Conservation (phyloP, 2,113 vertebrate genomes). For the Daboia siamensis region DNA sequence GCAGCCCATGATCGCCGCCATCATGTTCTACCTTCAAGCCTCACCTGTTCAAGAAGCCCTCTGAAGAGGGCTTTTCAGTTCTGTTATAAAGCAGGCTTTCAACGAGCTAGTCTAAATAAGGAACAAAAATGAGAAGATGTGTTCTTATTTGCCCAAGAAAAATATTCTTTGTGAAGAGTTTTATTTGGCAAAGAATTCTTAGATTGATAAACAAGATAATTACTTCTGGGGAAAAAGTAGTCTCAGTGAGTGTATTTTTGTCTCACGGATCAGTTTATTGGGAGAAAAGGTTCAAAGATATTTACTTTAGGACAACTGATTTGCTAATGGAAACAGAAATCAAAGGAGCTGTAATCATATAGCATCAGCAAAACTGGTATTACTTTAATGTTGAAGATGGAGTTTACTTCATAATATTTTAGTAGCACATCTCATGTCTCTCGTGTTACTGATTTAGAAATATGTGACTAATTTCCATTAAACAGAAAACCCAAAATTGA, state of each 20-base stretch:
- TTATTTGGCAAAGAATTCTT: background rate
- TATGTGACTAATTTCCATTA: background rate
- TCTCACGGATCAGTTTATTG: slow-evolving; percentile 7
- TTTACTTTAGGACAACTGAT: slow-evolving; percentile 21
- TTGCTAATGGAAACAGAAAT: slow-evolving; percentile 31
- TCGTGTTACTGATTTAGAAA: background rate
- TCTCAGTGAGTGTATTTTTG: slow-evolving; percentile 1
- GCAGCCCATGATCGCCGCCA: no score
- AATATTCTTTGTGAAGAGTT: background rate
- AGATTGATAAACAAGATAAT: slow-evolving; percentile 23
- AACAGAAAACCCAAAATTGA: background rate
- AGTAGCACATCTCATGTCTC: background rate
- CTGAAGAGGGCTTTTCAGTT: background rate
- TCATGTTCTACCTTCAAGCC: background rate
- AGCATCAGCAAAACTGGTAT: slow-evolving; percentile 6
- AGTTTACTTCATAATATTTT: background rate
- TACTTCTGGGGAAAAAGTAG: slow-evolving; percentile 13
- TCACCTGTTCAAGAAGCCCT: background rate
- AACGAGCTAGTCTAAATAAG: background rate
- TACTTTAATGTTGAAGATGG: slow-evolving; percentile 25
- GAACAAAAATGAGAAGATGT: background rate
- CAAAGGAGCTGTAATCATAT: slow-evolving; percentile 17
- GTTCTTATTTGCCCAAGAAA: background rate
- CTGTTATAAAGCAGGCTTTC: background rate
- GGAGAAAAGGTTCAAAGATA: slow-evolving; percentile 10